phyloP scores from a whole-genome alignment of 2,797 vertebrate genomes.

The Chloroceryle inda region DNA sequence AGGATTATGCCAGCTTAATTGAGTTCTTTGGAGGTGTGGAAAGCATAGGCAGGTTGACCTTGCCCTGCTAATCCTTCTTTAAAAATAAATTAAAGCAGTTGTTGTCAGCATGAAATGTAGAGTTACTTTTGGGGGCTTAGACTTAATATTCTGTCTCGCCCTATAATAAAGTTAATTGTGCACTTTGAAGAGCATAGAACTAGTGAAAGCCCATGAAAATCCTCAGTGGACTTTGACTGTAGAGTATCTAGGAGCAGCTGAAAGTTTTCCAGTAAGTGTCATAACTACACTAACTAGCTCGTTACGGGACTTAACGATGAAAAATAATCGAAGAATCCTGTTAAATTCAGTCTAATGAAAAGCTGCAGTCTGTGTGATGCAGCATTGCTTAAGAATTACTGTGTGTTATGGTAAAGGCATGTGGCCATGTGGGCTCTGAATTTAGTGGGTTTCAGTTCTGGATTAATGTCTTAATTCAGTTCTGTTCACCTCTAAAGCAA shows the following conservation, averaged over 20 bases:
- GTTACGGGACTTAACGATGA: background rate
- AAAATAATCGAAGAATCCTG: background rate
- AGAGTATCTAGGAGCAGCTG: background rate
- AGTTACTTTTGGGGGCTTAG: background rate
- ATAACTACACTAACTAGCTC: background rate
- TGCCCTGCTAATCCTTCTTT: slow-evolving; percentile 28
- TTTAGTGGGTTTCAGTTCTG: background rate
- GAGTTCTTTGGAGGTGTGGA: slow-evolving; percentile 1
- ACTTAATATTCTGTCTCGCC: background rate
- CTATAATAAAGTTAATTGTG: background rate
- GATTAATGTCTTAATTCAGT: background rate
- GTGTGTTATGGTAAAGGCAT: background rate
- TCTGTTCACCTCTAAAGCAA: background rate
- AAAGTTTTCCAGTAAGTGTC: background rate
- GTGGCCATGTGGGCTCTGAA: background rate
- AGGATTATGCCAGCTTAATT: slow-evolving; percentile 3
- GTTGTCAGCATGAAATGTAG: background rate
- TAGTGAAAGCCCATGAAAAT: background rate
- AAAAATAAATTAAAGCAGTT: slow-evolving; percentile 53
- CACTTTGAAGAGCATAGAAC: background rate
- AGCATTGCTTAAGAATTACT: background rate
- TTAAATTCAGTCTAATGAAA: slow-evolving; percentile 9
- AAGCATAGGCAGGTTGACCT: background rate
- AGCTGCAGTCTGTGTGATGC: background rate
- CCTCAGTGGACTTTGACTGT: background rate